Conservation (phyloP, 2,888 invertebrate species). For the Eristalis tenax region DNA sequence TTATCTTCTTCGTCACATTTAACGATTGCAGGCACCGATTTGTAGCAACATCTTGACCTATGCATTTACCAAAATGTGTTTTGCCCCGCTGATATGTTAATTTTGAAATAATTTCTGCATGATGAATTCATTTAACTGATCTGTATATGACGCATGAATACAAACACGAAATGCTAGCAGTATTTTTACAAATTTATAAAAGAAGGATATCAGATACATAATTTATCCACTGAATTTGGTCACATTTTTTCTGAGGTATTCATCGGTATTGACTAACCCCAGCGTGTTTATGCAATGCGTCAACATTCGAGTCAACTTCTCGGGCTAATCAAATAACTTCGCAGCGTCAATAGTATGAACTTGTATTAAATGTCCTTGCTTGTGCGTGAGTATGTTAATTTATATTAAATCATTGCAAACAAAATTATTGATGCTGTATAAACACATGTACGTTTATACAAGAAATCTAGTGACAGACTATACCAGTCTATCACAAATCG, state of each 20-base stretch:
- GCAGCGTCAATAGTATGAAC: background rate
- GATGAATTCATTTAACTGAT: too few relatives aligned
- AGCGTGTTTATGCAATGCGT: background rate
- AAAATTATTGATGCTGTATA: background rate
- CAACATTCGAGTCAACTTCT: background rate
- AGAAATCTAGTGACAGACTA: background rate
- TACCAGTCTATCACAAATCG: background rate
- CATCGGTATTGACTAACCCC: background rate
- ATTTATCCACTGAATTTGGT: background rate
- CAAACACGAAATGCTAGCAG: too few relatives aligned
- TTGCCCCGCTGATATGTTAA: too few relatives aligned
- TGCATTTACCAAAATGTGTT: background rate
- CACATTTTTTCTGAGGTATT: background rate
- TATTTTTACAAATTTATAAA: too few relatives aligned
- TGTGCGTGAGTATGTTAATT: background rate
- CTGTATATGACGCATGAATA: too few relatives aligned
- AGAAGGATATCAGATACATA: background rate
- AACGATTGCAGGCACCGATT: background rate
- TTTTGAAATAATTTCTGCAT: too few relatives aligned
- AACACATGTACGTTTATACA: background rate
- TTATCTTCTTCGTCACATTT: background rate
- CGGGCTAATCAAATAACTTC: background rate
- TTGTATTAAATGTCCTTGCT: background rate
- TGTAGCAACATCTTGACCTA: background rate
- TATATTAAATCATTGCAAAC: background rate